Conservation (phyloP, 2,797 vertebrate species). For the Brachyrhaphis roseni region DNA sequence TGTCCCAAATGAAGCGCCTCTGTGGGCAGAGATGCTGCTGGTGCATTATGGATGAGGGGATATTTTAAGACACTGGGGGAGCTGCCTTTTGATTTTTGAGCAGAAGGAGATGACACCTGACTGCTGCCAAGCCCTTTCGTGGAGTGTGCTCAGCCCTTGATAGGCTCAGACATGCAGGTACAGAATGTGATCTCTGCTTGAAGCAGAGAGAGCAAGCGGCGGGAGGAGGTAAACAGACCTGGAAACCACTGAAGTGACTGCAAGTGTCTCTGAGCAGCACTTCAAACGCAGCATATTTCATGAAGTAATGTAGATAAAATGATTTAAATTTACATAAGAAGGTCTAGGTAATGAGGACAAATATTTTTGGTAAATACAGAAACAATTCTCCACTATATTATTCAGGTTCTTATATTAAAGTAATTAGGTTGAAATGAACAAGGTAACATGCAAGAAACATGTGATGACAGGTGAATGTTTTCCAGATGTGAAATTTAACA, state of each 20-base stretch:
- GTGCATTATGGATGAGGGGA: slow-evolving; percentile 80
- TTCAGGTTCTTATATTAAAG: neutral
- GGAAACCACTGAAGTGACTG: slow-evolving; percentile 37
- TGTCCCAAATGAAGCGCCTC: slow-evolving; percentile 66
- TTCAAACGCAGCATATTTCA: slow-evolving; percentile 22
- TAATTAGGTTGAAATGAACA: neutral
- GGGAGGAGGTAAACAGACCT: slow-evolving; percentile 47
- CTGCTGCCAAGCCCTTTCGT: slow-evolving; percentile 67
- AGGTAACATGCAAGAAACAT: neutral
- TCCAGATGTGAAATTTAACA: neutral
- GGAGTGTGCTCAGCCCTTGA: slow-evolving; percentile 44
- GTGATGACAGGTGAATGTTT: neutral
- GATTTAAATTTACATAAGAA: neutral
- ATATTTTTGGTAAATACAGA: neutral
- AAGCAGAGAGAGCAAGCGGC: slow-evolving; percentile 25
- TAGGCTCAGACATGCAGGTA: slow-evolving; percentile 59
- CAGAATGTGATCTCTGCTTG: slow-evolving; percentile 57
- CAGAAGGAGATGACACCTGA: slow-evolving; percentile 70
- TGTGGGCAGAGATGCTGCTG: slow-evolving; percentile 67
- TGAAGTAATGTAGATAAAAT: neutral
- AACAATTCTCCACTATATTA: neutral
- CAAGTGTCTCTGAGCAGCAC: slow-evolving; percentile 37
- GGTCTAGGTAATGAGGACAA: neutral
- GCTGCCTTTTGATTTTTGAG: slow-evolving; percentile 76
- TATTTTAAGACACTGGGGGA: slow-evolving; percentile 76